A percentile compares a stretch with the other conserved stretches of the same genome.
Evolutionary conservation across 2,888 invertebrate genomes (phyloP).

Genomic region (Pachymerium ferrugineum): DNA sequence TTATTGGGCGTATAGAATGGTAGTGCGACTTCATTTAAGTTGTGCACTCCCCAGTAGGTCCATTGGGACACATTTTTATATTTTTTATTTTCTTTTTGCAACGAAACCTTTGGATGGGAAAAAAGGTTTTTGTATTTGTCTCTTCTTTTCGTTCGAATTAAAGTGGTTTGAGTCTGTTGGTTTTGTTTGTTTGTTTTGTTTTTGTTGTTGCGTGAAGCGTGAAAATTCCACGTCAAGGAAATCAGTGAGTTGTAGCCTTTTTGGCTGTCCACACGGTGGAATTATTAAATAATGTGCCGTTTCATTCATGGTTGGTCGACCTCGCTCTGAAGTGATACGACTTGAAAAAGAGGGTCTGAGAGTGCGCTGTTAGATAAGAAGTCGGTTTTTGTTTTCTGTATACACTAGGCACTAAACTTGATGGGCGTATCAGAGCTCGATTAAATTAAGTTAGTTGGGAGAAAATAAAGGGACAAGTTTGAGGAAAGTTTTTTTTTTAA

Average conservation of each 20-base stretch:
- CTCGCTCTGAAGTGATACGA: neutral
- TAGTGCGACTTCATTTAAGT: constrained; percentile 1
- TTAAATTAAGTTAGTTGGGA: neutral
- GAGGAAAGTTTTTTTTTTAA: neutral
- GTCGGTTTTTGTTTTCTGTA: neutral
- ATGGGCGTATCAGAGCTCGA: neutral
- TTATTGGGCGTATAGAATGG: neutral
- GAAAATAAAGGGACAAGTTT: neutral
- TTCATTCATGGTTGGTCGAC: neutral
- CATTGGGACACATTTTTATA: neutral
- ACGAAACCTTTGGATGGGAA: too few relatives aligned
- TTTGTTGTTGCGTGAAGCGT: neutral
- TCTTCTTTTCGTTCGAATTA: too few relatives aligned
- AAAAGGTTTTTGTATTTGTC: too few relatives aligned
- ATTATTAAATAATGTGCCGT: constrained; percentile 20
- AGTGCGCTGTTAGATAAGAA: neutral
- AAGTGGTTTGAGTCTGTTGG: neutral
- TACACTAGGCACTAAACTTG: neutral
- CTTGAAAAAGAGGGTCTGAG: neutral
- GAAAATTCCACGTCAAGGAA: neutral
- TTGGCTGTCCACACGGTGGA: neutral
- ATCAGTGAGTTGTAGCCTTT: constrained; percentile 12
- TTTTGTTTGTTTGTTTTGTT: neutral
- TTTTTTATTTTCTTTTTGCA: neutral
- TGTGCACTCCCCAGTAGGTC: neutral